Base-by-base conservation (phyloP, 2,113 vertebrate genomes). In the Furnarius figulus region DNA sequence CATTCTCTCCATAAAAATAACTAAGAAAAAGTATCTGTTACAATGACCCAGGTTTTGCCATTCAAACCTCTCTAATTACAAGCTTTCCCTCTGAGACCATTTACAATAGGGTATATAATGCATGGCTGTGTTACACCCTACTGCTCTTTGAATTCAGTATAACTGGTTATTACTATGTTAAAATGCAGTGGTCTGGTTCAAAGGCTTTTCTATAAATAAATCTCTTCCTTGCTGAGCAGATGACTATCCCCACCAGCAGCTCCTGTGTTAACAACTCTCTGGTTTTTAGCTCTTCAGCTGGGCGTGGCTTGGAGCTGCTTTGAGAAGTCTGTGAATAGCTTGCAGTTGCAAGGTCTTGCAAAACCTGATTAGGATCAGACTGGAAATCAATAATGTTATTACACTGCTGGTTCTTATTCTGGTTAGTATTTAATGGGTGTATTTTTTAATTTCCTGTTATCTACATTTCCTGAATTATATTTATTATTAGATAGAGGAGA, bases 201-300 rank as follows among this genome's bases (percentile, higher is more conserved):
- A 97, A 97, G 95, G 89, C 94, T 97, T 95, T 97, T 97, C 98
- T 98, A 98, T 98, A 98, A 98, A 98, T 98, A 98, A 98, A 89
- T 93, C 97, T 90, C 88, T 95, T 95, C 90, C 90, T 97, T 44
- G 63, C 95, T 95, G 95, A 58, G 93, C 92, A 98, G 86, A 97
- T 72, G 93, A 92, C 67, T 95, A 63, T 87, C 90, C 63, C 67
- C 71, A 85, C 79, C 84, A 96, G 72, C 50, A 97, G 58, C 95
- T 97, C 92, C 83, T 79, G 89, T 81, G 86, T 95, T 96, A 97
- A 88, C 84, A 89, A 94, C 94, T 95, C 86, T 85, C 65, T 85
- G 39, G 75, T 77, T 96, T 96, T 88, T 13, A 89, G 80, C 49
- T 93, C 70, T 84, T 87, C 74, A 63, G 27, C 47, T 85, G 56